A percentile compares a stretch with the other conserved stretches of the same genome.
These are phyloP conservation scores for Phrynosoma blainvillii DNA, from an alignment of 2,113 vertebrate species.

Conservation along the genomic window DNA sequence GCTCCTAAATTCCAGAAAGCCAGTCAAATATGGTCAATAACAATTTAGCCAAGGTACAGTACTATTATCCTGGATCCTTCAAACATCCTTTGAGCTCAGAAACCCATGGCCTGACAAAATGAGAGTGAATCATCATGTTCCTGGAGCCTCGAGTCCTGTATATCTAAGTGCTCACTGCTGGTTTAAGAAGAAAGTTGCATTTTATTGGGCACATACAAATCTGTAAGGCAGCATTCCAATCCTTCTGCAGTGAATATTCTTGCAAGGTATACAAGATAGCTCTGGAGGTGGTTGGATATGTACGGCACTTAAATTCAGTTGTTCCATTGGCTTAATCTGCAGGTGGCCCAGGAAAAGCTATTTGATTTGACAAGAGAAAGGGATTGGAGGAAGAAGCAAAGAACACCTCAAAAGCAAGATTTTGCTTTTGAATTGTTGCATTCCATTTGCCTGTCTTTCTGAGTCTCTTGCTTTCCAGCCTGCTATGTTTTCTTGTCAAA, in stretches of 20 bases:
- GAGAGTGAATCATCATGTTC: fast-evolving
- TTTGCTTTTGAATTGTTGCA: slow-evolving; percentile 5
- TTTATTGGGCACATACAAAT: not conserved
- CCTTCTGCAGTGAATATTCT: slow-evolving; percentile 44
- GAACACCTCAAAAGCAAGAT: not conserved
- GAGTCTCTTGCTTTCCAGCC: fast-evolving
- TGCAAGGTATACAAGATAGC: slow-evolving; percentile 40
- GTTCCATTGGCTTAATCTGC: slow-evolving; percentile 32
- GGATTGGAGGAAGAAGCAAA: not conserved
- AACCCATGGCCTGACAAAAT: not conserved
- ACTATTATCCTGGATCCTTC: not conserved
- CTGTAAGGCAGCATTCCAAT: slow-evolving; percentile 20
- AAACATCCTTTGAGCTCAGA: not conserved
- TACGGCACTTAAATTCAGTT: not conserved
- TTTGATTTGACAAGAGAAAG: not conserved
- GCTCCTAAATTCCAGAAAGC: not conserved
- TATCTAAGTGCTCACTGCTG: slow-evolving; percentile 9
- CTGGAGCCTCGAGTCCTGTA: not conserved
- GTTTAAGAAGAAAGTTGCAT: not conserved
- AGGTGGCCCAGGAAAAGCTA: slow-evolving; percentile 1
- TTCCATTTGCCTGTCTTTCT: fast-evolving
- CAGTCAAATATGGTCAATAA: not conserved
- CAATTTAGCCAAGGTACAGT: not conserved
- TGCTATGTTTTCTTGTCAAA: slow-evolving; percentile 17
- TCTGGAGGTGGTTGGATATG: slow-evolving; percentile 42